Evolutionary conservation across 2,888 invertebrate species (phyloP).

Genomic region (Platycheirus albimanus): DNA sequence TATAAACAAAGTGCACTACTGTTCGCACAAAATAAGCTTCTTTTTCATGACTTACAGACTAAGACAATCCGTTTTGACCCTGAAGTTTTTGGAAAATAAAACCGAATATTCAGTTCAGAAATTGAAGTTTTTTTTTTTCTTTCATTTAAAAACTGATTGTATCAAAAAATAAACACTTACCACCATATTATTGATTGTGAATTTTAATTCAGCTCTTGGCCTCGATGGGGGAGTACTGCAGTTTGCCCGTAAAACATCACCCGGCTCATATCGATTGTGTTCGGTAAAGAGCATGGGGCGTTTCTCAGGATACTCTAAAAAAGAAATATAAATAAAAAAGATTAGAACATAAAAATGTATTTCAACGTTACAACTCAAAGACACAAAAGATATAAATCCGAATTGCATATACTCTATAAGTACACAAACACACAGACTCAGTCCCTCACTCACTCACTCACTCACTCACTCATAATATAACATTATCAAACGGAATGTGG

Average conservation of each 20-base stretch:
- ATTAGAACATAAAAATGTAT: constrained; percentile 31
- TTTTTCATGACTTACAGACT: too few relatives aligned
- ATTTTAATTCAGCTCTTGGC: constrained; percentile 89
- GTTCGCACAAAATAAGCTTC: too few relatives aligned
- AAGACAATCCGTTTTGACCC: too few relatives aligned
- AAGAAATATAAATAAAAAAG: constrained; percentile 75
- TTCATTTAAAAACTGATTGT: background rate
- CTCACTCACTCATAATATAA: background rate
- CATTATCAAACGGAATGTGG: constrained; percentile 42
- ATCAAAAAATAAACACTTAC: constrained; percentile 84
- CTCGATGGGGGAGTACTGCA: constrained; percentile 91
- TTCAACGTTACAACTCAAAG: constrained; percentile 18
- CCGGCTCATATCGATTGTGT: constrained; percentile 89
- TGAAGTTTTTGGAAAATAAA: too few relatives aligned
- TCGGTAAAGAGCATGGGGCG: constrained; percentile 89
- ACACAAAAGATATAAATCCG: constrained; percentile 34
- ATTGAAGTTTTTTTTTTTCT: background rate
- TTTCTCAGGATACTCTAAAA: constrained; percentile 88
- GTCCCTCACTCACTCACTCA: background rate
- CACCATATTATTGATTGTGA: constrained; percentile 90
- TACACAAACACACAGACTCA: background rate
- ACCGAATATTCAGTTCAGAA: too few relatives aligned
- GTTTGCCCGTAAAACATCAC: constrained; percentile 89
- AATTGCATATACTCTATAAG: constrained; percentile 13
- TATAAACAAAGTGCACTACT: too few relatives aligned